Percentiles rank a stretch among this genome's conserved stretches.
phyloP scores from a whole-genome alignment of 2,797 vertebrate species.

The Esox lucius region DNA sequence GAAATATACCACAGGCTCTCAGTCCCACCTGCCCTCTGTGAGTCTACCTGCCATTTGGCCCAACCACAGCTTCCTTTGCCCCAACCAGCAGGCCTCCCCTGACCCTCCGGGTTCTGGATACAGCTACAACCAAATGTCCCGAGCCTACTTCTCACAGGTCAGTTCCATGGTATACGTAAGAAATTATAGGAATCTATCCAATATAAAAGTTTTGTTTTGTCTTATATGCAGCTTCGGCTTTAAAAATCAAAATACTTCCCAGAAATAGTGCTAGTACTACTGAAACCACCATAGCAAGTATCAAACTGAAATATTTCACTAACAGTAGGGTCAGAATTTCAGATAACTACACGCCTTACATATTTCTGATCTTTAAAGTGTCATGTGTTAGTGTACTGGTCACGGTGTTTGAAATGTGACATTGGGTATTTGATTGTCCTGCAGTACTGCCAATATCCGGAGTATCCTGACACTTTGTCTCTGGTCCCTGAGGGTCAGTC shows the following conservation, averaged over 20 bases:
- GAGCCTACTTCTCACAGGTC: conserved; percentile 42
- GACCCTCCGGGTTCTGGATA: conserved; percentile 6
- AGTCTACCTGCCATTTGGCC: neutral
- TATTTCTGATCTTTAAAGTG: too few species aligned
- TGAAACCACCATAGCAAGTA: neutral
- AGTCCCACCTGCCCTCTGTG: conserved; percentile 6
- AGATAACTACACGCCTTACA: too few species aligned
- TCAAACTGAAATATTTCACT: neutral
- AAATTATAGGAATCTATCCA: too few species aligned
- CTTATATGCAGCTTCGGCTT: neutral
- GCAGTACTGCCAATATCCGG: conserved; percentile 44
- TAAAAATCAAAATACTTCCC: neutral
- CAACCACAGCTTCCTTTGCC: conserved; percentile 6
- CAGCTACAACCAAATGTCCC: conserved; percentile 30
- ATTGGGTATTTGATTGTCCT: neutral
- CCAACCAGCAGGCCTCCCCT: conserved; percentile 9
- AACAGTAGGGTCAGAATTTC: neutral
- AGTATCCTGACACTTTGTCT: conserved; percentile 28
- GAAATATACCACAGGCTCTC: conserved; percentile 10
- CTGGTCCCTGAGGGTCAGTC: conserved; percentile 30
- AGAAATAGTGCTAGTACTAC: neutral
- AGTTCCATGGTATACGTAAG: neutral
- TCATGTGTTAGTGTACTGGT: neutral
- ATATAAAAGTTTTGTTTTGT: too few species aligned
- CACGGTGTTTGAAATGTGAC: neutral